A percentile compares a stretch with the other conserved stretches of the same genome.
phyloP scores from a whole-genome alignment of 2,113 vertebrate species.

The Lophochroa leadbeateri region DNA sequence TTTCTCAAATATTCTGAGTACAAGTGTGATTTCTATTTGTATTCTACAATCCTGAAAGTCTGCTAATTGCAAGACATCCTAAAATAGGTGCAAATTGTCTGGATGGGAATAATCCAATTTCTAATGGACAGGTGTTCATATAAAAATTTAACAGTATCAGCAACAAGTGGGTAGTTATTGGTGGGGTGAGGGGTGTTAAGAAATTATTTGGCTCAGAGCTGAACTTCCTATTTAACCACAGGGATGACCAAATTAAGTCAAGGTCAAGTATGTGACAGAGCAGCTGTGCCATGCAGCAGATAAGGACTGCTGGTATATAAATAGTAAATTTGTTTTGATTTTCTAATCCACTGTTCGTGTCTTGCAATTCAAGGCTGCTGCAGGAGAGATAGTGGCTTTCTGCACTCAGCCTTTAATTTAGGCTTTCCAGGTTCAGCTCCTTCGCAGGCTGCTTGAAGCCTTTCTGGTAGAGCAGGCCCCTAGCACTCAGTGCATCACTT shows the following conservation, averaged over 20 bases:
- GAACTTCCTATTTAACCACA: not conserved
- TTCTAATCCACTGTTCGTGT: not conserved
- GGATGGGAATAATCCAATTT: not conserved
- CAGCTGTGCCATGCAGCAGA: not conserved
- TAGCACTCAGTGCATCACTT: not conserved
- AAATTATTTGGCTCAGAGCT: not conserved
- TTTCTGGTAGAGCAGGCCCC: not conserved
- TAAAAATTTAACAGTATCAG: not conserved
- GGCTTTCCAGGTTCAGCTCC: not conserved
- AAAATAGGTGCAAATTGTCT: not conserved
- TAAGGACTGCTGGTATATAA: not conserved
- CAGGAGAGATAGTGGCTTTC: not conserved
- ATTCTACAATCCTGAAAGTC: not conserved
- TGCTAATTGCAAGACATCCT: not conserved
- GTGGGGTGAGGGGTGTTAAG: not conserved
- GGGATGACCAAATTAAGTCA: conserved; percentile 7
- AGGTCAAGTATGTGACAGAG: not conserved
- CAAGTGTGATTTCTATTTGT: not conserved
- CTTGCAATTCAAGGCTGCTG: not conserved
- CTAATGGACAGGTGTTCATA: conserved; percentile 17
- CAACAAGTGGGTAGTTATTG: not conserved
- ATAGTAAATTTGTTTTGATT: not conserved
- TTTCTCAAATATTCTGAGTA: not conserved
- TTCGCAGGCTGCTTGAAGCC: not conserved
- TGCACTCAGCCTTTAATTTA: not conserved